These are phyloP conservation scores for Apteryx owenii DNA, from an alignment of 2,113 vertebrate species.

Conservation along the genomic window DNA sequence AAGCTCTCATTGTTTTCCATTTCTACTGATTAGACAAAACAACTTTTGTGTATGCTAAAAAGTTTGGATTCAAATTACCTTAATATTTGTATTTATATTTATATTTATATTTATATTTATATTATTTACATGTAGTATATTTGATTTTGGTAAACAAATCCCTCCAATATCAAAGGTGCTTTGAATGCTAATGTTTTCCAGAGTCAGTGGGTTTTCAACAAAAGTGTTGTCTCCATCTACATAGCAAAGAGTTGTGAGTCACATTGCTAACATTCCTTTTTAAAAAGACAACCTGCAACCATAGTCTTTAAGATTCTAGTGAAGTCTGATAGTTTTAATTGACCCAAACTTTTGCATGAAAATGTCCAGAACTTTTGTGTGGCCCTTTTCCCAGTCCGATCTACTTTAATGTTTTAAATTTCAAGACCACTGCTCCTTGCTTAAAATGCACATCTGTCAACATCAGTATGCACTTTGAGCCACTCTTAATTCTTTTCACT, in stretches of 20 bases:
- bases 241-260: neutral
- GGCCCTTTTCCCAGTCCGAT: neutral
- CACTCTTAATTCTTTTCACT: neutral
- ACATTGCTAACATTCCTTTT: neutral
- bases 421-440: neutral
- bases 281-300: neutral
- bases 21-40: neutral
- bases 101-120: neutral
- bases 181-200: neutral
- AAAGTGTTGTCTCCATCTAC: neutral
- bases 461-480: neutral
- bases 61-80: neutral
- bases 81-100: neutral
- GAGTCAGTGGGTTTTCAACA: neutral
- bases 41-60: accelerated
- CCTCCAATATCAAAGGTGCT: neutral
- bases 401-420: neutral
- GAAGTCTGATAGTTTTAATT: neutral
- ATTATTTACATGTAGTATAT: neutral
- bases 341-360: neutral
- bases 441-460: neutral
- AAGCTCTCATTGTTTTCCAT: neutral
- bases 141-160: neutral
- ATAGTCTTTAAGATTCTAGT: neutral
- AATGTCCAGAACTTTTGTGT: neutral